phyloP scores from a whole-genome alignment of 2,888 invertebrate genomes.

The Capitulum mitella region DNA sequence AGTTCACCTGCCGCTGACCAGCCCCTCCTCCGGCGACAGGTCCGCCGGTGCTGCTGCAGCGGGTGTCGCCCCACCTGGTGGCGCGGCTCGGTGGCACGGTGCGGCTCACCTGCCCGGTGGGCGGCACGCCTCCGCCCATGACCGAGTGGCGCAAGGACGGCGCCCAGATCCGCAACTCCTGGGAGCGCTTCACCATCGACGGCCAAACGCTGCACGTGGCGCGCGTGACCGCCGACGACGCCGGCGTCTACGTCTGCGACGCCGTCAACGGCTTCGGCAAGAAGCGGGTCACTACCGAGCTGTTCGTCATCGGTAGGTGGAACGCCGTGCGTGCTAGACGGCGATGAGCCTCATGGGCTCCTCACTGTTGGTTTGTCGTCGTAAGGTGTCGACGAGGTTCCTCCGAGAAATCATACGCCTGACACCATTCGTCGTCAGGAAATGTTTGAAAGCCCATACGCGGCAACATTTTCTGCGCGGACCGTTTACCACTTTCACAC shows the following conservation, averaged over 20 bases:
- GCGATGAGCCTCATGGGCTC: too few species aligned
- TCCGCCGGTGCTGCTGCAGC: neutral
- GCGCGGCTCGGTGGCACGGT: neutral
- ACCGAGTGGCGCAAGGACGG: constrained; percentile 20
- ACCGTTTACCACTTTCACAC: too few species aligned
- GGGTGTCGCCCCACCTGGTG: neutral
- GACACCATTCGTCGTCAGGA: too few species aligned
- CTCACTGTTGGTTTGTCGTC: too few species aligned
- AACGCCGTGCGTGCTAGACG: too few species aligned
- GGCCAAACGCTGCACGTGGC: constrained; percentile 29
- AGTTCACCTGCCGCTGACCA: too few species aligned
- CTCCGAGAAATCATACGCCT: too few species aligned
- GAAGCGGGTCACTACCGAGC: constrained; percentile 29
- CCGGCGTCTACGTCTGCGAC: constrained; percentile 30
- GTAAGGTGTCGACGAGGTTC: too few species aligned
- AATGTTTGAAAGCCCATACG: too few species aligned
- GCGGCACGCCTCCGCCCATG: neutral
- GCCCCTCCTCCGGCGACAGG: neutral
- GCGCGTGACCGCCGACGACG: constrained; percentile 27
- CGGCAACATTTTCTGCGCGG: too few species aligned
- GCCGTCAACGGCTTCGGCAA: constrained; percentile 34
- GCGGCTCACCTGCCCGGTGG: constrained; percentile 1
- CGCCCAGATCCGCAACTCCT: constrained; percentile 2
- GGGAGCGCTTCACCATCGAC: constrained; percentile 30
- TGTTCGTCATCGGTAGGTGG: constrained; percentile 33